Evolutionary conservation across 2,797 vertebrate species (phyloP).

Genomic region (Morelia viridis): DNA sequence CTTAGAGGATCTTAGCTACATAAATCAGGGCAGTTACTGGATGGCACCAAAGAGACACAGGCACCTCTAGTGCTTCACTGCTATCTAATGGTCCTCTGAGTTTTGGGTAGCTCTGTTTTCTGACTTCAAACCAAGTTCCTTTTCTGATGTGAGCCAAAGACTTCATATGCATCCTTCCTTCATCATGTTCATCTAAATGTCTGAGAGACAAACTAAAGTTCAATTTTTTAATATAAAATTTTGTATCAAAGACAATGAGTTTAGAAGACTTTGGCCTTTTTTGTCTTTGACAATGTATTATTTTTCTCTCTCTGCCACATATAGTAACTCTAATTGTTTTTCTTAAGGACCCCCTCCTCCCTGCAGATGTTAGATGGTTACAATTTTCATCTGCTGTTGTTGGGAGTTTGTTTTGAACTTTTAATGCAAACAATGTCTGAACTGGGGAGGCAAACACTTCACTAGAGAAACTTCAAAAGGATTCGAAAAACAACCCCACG

Average conservation of each 20-base stretch:
- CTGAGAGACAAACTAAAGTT: neutral
- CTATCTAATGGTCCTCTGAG: neutral
- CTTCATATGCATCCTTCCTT: too few species aligned
- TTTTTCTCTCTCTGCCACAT: slow-evolving; percentile 59
- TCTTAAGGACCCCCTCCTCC: slow-evolving; percentile 59
- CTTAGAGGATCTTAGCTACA: neutral
- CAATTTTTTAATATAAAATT: neutral
- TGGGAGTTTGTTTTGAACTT: slow-evolving; percentile 80
- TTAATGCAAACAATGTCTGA: slow-evolving; percentile 78
- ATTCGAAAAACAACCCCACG: slow-evolving; percentile 57
- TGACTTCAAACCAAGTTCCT: neutral
- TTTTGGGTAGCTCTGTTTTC: neutral
- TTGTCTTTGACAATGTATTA: slow-evolving; percentile 52
- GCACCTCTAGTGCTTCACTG: neutral
- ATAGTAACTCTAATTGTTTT: slow-evolving; percentile 71
- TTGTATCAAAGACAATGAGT: slow-evolving; percentile 15
- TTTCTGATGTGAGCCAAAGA: neutral
- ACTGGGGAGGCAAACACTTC: slow-evolving; percentile 79
- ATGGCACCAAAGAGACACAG: neutral
- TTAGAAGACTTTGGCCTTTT: slow-evolving; percentile 54
- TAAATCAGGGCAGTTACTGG: neutral
- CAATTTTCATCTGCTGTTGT: slow-evolving; percentile 80
- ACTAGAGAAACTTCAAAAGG: slow-evolving; percentile 77
- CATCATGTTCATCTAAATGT: neutral
- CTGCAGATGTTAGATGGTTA: slow-evolving; percentile 80